These are phyloP conservation scores for Perodicticus potto DNA, from an alignment of 2,797 vertebrate species.

Conservation along the genomic window DNA sequence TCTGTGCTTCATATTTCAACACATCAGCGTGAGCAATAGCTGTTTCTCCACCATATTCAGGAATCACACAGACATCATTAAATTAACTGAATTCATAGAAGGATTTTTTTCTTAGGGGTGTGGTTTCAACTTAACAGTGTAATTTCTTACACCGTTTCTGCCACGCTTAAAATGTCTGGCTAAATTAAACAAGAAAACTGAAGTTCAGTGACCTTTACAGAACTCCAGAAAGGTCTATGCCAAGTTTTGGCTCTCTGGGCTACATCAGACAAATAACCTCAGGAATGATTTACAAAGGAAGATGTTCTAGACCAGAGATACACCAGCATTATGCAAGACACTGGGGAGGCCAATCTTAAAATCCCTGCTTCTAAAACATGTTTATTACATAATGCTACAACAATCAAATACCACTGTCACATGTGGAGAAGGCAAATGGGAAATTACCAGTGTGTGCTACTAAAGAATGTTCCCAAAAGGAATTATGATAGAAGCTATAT, in stretches of 20 bases:
- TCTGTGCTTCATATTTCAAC: background rate
- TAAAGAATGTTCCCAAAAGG: background rate
- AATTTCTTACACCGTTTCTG: background rate
- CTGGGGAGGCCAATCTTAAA: background rate
- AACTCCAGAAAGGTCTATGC: background rate
- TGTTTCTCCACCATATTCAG: background rate
- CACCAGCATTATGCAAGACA: rapidly evolving
- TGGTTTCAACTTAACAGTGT: background rate
- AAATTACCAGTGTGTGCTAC: background rate
- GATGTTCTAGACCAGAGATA: rapidly evolving
- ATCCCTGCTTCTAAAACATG: background rate
- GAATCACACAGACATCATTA: background rate
- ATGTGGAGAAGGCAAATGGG: background rate
- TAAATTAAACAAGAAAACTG: background rate
- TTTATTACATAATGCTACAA: background rate
- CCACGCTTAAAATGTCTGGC: background rate
- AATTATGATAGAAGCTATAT: background rate
- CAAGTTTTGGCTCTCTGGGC: background rate
- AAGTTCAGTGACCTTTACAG: background rate
- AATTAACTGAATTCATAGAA: background rate
- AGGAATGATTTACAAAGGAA: background rate
- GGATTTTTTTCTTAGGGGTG: background rate
- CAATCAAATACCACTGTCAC: background rate
- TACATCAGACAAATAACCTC: background rate
- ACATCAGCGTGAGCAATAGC: background rate